Base-by-base conservation (phyloP, 2,797 vertebrate genomes). In the Onychomys torridus region DNA sequence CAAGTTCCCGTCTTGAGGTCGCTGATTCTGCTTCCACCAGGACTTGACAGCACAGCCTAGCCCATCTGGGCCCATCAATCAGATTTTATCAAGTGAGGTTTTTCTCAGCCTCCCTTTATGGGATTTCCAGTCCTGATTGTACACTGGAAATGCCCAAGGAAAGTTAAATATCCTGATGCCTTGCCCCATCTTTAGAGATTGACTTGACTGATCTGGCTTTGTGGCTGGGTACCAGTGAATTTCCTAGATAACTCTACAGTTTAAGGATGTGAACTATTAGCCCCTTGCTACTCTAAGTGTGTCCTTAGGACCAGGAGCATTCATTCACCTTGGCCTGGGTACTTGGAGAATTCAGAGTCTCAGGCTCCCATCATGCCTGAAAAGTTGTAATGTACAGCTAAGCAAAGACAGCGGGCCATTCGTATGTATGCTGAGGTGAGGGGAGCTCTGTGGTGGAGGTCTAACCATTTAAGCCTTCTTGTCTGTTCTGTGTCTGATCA, bases 51-150 rank as follows among this genome's bases (percentile, higher is more conserved):
- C 76, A 87, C 86, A 96, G 96, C 71, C 93, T 95, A 87, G 89
- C 94, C 98, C 96, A 97, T 97, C 96, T 97, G 97, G 96, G 94
- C 88, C 92, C 91, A 97, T 97, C 96, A 92, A 94, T 98, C 97
- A 97, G 40, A 73, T 32, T 96, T 91, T 94, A 97, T 90, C 94
- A 91, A 82, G 67, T 17, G 9, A 81, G 73, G 90, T 93, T 97
- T 97, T 94, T 90, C 90, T 95, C 25, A 19, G 59, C 63, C 91
- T 92, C 46, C 57, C 27, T 92, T 76, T 71, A 55, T 34, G 13
- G 61, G 73, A 87, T 95, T 90, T 96, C n/a, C 63, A 88, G 32
- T 19, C 17, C 85, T 81, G 89, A 86, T 71, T 79, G 52, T n/a
- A 67, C 25, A 17, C 11, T 94, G 89, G 82, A 95, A 93, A 93